These are phyloP conservation scores for Tupiocoris notatus DNA, from an alignment of 2,888 invertebrate genomes.

Conservation along the genomic window DNA sequence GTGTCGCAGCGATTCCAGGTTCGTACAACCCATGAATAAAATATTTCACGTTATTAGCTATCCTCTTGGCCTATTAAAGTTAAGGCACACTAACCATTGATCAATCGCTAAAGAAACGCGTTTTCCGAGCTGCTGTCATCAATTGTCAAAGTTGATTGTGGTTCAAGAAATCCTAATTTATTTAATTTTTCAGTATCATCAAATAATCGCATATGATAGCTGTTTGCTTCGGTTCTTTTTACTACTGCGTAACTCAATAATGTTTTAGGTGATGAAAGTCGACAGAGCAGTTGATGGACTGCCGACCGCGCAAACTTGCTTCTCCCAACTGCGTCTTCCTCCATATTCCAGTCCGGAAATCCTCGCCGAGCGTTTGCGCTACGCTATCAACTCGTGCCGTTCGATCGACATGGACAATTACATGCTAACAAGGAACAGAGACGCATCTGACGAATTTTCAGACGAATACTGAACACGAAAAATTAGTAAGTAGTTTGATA, in stretches of 20 bases:
- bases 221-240: too few species aligned
- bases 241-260: too few species aligned
- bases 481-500: too few species aligned
- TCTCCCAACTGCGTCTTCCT: slow-evolving; percentile 65
- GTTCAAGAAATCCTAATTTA: too few species aligned
- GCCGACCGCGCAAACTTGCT: slow-evolving; percentile 65
- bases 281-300: slow-evolving; percentile 61
- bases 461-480: slow-evolving; percentile 54
- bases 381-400: slow-evolving; percentile 66
- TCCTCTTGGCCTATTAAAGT: too few species aligned
- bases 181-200: too few species aligned
- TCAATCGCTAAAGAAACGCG: too few species aligned
- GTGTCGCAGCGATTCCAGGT: slow-evolving; percentile 66
- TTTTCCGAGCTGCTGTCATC: too few species aligned
- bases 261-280: slow-evolving; percentile 59
- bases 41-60: too few species aligned
- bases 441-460: slow-evolving; percentile 54
- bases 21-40: slow-evolving; percentile 22
- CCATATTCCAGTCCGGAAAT: slow-evolving; percentile 62
- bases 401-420: slow-evolving; percentile 70
- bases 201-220: too few species aligned
- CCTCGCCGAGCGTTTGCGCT: slow-evolving; percentile 63
- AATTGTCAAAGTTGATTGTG: too few species aligned
- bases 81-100: too few species aligned
- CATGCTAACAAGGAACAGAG: slow-evolving; percentile 64